Conservation (phyloP, 2,797 vertebrate genomes). For the Molossus alvarezi region DNA sequence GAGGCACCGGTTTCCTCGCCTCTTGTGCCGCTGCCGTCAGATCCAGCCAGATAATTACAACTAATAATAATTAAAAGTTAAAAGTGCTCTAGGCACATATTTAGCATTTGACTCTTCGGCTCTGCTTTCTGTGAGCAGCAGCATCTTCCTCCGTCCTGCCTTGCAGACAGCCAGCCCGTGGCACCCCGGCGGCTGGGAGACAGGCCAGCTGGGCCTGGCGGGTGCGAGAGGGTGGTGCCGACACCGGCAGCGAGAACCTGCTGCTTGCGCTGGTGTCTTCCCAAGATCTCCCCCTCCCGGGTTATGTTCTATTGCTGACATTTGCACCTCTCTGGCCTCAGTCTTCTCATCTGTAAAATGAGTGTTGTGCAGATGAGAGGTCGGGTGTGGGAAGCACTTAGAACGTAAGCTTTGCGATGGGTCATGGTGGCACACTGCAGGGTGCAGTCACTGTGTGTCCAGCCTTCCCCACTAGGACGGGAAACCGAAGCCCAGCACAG, state of each 20-base stretch:
- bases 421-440: fast-evolving
- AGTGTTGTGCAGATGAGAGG: neutral
- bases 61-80: constrained; percentile 92
- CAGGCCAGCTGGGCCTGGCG: fast-evolving
- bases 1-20: constrained; percentile 84
- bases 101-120: constrained; percentile 89
- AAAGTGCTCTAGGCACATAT: constrained; percentile 91
- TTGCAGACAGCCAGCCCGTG: constrained; percentile 55
- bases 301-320: fast-evolving
- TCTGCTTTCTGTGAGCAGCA: constrained; percentile 82
- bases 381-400: fast-evolving
- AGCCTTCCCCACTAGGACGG: neutral
- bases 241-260: fast-evolving
- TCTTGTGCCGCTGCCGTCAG: constrained; percentile 87
- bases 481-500: neutral
- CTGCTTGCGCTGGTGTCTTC: neutral
- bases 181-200: neutral
- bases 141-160: neutral
- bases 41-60: constrained; percentile 91
- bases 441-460: neutral
- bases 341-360: neutral
- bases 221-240: neutral
- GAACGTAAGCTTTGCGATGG: neutral
- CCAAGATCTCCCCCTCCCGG: fast-evolving
- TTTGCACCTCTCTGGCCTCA: neutral